phyloP scores from a whole-genome alignment of 2,113 vertebrate species.

The Stigmatopora argus region DNA sequence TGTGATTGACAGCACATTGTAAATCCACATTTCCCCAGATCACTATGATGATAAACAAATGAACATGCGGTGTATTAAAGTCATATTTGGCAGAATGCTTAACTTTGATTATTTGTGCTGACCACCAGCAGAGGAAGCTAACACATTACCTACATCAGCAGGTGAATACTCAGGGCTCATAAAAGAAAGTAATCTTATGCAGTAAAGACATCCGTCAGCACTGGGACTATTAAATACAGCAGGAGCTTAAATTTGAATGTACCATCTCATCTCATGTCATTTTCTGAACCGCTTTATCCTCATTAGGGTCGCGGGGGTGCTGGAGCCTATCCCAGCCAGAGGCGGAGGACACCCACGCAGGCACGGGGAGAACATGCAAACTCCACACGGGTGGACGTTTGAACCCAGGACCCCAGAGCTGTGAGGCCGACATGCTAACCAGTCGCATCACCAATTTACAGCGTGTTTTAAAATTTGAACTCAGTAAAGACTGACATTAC shows the following conservation, averaged over 20 bases:
- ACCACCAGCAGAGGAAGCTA: conserved; percentile 34
- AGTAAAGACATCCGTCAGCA: conserved; percentile 42
- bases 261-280: not conserved
- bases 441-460: too few species aligned
- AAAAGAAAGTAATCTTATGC: conserved; percentile 28
- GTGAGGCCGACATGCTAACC: too few species aligned
- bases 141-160: conserved; percentile 45
- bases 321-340: too few species aligned
- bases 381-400: too few species aligned
- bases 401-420: too few species aligned
- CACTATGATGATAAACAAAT: conserved; percentile 14
- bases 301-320: too few species aligned
- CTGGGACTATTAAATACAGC: conserved; percentile 23
- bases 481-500: conserved; percentile 22
- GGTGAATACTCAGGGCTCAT: conserved; percentile 49
- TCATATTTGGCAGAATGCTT: conserved; percentile 42
- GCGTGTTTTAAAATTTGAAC: conserved; percentile 23
- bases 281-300: too few species aligned
- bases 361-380: too few species aligned
- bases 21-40: conserved; percentile 7
- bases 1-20: conserved; percentile 1
- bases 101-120: conserved; percentile 55
- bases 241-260: conserved; percentile 11
- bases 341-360: too few species aligned
- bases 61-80: conserved; percentile 24